Evolutionary conservation across 1,140 invertebrate genomes (phyloP).

Genomic region (Drosophila kurseongensis): DNA sequence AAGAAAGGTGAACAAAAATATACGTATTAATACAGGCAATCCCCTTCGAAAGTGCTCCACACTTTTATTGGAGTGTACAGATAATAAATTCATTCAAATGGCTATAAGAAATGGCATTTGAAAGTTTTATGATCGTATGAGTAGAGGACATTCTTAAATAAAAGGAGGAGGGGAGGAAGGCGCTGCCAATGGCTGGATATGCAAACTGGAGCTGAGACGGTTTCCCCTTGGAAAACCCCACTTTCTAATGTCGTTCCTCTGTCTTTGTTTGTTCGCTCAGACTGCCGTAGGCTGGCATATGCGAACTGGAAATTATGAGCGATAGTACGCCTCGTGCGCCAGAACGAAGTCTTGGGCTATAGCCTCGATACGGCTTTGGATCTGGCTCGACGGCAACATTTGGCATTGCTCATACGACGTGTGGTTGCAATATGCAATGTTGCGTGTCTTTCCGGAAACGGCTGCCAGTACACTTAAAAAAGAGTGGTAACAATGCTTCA

Average conservation of each 20-base stretch:
- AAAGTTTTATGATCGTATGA: slow-evolving; percentile 68
- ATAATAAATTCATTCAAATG: slow-evolving; percentile 49
- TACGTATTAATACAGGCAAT: no score
- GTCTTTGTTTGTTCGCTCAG: slow-evolving; percentile 49
- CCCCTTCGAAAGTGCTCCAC: no score
- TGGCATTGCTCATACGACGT: slow-evolving; percentile 73
- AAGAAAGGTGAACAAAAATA: no score
- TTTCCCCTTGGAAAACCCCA: slow-evolving; percentile 4
- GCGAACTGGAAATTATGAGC: slow-evolving; percentile 75
- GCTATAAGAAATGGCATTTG: slow-evolving; percentile 55
- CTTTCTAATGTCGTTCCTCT: neutral
- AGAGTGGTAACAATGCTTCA: no score
- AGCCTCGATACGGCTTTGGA: slow-evolving; percentile 9
- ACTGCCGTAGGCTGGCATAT: slow-evolving; percentile 61
- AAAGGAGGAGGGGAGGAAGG: slow-evolving; percentile 1
- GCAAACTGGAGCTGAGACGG: slow-evolving; percentile 63
- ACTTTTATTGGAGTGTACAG: neutral
- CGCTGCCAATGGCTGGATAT: slow-evolving; percentile 54
- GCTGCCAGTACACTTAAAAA: slow-evolving; percentile 22
- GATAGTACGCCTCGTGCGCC: slow-evolving; percentile 52
- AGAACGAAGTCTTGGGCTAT: slow-evolving; percentile 30
- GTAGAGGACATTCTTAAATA: slow-evolving; percentile 11
- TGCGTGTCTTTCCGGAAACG: slow-evolving; percentile 69
- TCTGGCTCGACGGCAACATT: slow-evolving; percentile 45
- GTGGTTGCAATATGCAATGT: slow-evolving; percentile 79